phyloP scores from a whole-genome alignment of 2,113 vertebrate species.

The Zeus faber region DNA sequence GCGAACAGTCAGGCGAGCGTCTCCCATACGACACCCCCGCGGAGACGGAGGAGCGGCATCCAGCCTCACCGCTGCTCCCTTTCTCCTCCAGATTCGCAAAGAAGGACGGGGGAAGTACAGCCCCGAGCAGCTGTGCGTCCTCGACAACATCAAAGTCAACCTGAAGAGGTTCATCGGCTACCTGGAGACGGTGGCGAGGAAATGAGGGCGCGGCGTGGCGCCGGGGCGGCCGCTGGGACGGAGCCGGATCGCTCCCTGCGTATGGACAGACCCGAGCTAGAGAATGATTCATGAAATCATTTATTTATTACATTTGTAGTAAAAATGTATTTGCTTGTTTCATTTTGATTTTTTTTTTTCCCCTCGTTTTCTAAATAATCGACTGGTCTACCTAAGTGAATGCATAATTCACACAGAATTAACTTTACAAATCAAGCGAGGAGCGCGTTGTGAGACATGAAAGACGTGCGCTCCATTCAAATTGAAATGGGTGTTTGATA shows the following conservation, averaged over 20 bases:
- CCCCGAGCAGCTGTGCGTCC: constrained; percentile 88
- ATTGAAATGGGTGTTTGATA: too few species aligned
- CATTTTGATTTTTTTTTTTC: constrained; percentile 26
- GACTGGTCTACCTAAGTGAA: too few species aligned
- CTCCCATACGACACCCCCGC: too few species aligned
- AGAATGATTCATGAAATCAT: constrained; percentile 22
- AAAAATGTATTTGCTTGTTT: constrained; percentile 9
- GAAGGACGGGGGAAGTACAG: constrained; percentile 85
- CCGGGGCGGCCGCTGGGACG: not conserved
- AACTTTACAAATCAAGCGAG: too few species aligned
- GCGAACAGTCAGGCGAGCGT: too few species aligned
- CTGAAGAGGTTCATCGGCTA: constrained; percentile 93
- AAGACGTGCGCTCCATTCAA: too few species aligned
- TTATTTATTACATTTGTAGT: constrained; percentile 48
- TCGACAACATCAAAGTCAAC: constrained; percentile 93
- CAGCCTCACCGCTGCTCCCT: too few species aligned
- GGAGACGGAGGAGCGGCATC: too few species aligned
- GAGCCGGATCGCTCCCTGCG: not conserved
- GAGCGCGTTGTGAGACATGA: constrained; percentile 10
- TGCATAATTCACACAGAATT: too few species aligned
- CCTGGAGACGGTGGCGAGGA: constrained; percentile 81
- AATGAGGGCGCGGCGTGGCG: constrained; percentile 40
- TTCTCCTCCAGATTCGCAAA: constrained; percentile 82
- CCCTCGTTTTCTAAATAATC: too few species aligned
- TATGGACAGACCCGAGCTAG: constrained; percentile 8